Conservation (phyloP, 2,113 vertebrate genomes). For the Dryoscopus gambensis region DNA sequence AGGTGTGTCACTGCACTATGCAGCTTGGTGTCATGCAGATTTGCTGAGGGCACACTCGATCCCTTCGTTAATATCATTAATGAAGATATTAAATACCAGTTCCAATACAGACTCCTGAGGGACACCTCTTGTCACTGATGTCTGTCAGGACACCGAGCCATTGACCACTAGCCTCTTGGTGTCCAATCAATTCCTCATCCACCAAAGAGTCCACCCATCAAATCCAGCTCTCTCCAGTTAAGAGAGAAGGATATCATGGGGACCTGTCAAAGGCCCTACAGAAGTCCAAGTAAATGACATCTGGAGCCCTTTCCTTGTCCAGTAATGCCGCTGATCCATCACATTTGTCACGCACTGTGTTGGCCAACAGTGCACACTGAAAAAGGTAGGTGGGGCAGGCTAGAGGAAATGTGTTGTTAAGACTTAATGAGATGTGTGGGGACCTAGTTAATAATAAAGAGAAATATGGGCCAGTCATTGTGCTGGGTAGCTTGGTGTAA, state of each 20-base stretch:
- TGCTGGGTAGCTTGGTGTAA: not conserved
- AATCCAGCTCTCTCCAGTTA: not conserved
- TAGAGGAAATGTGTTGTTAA: not conserved
- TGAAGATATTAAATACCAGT: not conserved
- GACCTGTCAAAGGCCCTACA: not conserved
- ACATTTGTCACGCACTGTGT: not conserved
- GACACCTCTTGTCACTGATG: not conserved
- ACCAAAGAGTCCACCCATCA: no score
- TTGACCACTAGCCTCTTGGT: not conserved
- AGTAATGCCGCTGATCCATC: not conserved
- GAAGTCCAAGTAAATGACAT: not conserved
- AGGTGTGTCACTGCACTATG: not conserved
- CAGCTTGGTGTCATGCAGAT: not conserved
- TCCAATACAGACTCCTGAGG: not conserved
- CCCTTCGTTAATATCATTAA: not conserved
- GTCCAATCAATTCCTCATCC: not conserved
- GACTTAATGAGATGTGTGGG: not conserved
- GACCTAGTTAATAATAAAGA: not conserved
- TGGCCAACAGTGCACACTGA: not conserved
- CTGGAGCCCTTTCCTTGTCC: not conserved
- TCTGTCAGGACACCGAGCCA: fast-evolving
- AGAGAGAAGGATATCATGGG: not conserved
- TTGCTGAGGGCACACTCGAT: not conserved
- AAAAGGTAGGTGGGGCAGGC: not conserved
- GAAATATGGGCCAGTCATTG: not conserved